Evolutionary conservation across 2,113 vertebrate species (phyloP), one percentile per base, ranked within the genome.

Genomic region (Ptychochromis oligacanthus): DNA sequence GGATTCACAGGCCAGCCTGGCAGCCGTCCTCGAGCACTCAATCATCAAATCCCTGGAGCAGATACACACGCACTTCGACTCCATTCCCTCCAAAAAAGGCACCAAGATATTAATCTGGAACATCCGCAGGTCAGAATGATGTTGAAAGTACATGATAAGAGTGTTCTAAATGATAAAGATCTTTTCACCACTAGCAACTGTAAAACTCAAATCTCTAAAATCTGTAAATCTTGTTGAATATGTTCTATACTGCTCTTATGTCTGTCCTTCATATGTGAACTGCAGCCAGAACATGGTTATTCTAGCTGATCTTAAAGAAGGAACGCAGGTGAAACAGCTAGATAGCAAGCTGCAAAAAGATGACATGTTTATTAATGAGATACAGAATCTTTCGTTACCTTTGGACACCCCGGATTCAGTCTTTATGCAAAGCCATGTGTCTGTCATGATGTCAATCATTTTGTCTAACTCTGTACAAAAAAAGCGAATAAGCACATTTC

Each of bases 51-150:
- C 89, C 31, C 85, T 90, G 88, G 93, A 95, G 80, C 95, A 97
- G 79, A 92, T 97, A n/a, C 94, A 96, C 2, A 72, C 92, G 18
- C 94, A 96, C 85, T 95, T 97, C 26, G 87, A 96, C 92, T 93
- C 95, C 20, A 96, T 97, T 79, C 90, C 87, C 49, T 95, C 95
- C 82, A 96, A 97, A 88, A 97, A 96, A 91, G 96, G 96, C 87
- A 97, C 94, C 28, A 94, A 95, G 80, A 96, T 97, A 90, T 91
- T 97, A 81, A 96, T 97, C 94, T 97, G 96, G 96, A 97, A 96
- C 85, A 94, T 97, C 36, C 91, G 90, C 91, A 96, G 96, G 96
- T 97, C 7, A 55, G 76, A 58, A 60, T 60, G 13, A n/a, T 34
- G 28, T 12, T 38, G 0, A 46, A 49, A 40, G 4, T 12, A 8